Conservation (phyloP, 1,140 invertebrate species). For the Euura saliciscinereae region DNA sequence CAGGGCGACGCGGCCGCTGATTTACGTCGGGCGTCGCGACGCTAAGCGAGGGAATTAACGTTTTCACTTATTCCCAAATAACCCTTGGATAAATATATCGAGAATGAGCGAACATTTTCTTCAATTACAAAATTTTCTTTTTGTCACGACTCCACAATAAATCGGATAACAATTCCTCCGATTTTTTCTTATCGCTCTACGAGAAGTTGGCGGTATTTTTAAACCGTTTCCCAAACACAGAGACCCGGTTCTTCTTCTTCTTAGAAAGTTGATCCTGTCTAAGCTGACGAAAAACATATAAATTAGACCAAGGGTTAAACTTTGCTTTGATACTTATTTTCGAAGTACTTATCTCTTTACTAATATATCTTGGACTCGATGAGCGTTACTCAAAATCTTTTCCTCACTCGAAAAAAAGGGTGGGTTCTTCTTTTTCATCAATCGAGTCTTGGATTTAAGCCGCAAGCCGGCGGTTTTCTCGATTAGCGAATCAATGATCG, state of each 20-base stretch:
- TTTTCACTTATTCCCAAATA: background rate
- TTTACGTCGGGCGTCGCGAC: slow-evolving; percentile 3
- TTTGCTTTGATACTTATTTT: slow-evolving; percentile 13
- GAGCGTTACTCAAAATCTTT: too few relatives aligned
- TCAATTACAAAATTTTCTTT: too few relatives aligned
- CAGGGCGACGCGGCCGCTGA: background rate
- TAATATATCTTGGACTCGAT: slow-evolving; percentile 6
- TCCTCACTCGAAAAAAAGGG: too few relatives aligned
- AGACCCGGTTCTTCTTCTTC: background rate
- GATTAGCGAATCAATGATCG: background rate
- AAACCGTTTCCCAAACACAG: background rate
- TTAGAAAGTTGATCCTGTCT: background rate
- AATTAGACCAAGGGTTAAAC: slow-evolving; percentile 10
- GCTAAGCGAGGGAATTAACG: slow-evolving; percentile 1
- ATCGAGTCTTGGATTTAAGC: too few relatives aligned
- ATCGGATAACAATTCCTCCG: too few relatives aligned
- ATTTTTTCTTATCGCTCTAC: background rate
- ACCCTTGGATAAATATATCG: too few relatives aligned
- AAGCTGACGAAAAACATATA: slow-evolving; percentile 13
- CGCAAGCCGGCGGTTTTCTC: background rate
- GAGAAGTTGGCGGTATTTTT: background rate
- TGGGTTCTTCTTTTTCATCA: too few relatives aligned
- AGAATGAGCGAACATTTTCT: too few relatives aligned
- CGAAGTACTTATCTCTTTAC: slow-evolving; percentile 11
- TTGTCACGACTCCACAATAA: too few relatives aligned